Evolutionary conservation across 2,888 invertebrate genomes (phyloP).

Genomic region (Noctua janthe): DNA sequence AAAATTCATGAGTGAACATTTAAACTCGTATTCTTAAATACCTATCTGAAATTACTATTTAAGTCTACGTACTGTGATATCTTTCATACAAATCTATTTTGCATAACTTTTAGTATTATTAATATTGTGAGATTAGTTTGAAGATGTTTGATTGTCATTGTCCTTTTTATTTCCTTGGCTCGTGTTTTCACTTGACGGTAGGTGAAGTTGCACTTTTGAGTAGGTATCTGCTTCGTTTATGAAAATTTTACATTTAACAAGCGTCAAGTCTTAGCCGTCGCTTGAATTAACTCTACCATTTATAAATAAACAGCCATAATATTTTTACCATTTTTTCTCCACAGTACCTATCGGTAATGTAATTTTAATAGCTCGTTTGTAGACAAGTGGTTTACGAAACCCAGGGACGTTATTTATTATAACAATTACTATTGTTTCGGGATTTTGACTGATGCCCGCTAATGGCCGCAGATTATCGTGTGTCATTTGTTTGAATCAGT

Average conservation of each 20-base stretch:
- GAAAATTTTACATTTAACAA: neutral
- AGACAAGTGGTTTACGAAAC: slow-evolving; percentile 71
- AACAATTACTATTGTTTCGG: slow-evolving; percentile 84
- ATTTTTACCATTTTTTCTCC: slow-evolving; percentile 54
- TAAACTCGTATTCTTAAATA: neutral
- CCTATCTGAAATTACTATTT: neutral
- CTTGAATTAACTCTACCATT: neutral
- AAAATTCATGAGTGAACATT: neutral
- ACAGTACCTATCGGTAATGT: slow-evolving; percentile 64
- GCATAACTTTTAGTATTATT: neutral
- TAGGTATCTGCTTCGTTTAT: neutral
- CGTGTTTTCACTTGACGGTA: neutral
- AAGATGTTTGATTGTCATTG: neutral
- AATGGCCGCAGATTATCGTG: slow-evolving; percentile 80
- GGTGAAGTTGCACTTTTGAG: neutral
- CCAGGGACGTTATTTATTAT: slow-evolving; percentile 79
- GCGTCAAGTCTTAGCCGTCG: neutral
- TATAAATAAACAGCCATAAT: slow-evolving; percentile 33
- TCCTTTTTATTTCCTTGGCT: neutral
- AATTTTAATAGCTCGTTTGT: slow-evolving; percentile 69
- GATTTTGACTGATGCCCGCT: slow-evolving; percentile 82
- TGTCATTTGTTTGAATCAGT: slow-evolving; percentile 77
- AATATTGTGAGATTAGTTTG: neutral
- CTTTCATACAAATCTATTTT: too few species aligned
- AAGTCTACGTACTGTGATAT: neutral